Percentiles rank a stretch among this genome's conserved stretches.
phyloP scores from a whole-genome alignment of 2,888 invertebrate species.

The Panopea generosa region DNA sequence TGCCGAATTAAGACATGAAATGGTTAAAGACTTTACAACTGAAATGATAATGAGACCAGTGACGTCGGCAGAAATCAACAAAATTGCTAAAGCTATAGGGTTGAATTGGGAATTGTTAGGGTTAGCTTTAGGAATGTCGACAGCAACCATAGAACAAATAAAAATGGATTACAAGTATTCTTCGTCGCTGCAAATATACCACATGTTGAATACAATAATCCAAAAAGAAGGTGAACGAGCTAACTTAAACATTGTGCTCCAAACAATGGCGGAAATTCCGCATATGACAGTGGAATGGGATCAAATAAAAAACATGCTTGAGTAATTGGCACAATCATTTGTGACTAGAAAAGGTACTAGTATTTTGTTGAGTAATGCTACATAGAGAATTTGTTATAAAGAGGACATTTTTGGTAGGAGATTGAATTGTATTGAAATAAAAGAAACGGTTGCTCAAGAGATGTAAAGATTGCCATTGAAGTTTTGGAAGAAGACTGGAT shows the following conservation, averaged over 20 bases:
- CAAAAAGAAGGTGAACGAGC: not conserved
- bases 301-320: too few species aligned
- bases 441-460: too few species aligned
- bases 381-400: too few species aligned
- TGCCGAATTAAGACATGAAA: too few species aligned
- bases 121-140: constrained; percentile 10
- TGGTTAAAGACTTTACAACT: too few species aligned
- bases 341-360: too few species aligned
- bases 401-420: too few species aligned
- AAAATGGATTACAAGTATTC: constrained; percentile 20
- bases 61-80: constrained; percentile 2
- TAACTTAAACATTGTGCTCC: constrained; percentile 6
- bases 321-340: too few species aligned
- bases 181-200: constrained; percentile 11
- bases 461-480: too few species aligned
- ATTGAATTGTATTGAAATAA: too few species aligned
- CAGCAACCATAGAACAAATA: constrained; percentile 19
- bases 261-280: constrained; percentile 9
- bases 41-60: not conserved
- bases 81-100: constrained; percentile 20
- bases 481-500: too few species aligned
- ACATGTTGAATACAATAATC: constrained; percentile 6
- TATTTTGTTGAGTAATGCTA: too few species aligned
- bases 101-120: constrained; percentile 30
- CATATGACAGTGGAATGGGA: constrained; percentile 13